Percentiles rank a stretch among this genome's conserved stretches.
Evolutionary conservation across 2,797 vertebrate species (phyloP).

Genomic region (Petrocephalus schoutedeni): DNA sequence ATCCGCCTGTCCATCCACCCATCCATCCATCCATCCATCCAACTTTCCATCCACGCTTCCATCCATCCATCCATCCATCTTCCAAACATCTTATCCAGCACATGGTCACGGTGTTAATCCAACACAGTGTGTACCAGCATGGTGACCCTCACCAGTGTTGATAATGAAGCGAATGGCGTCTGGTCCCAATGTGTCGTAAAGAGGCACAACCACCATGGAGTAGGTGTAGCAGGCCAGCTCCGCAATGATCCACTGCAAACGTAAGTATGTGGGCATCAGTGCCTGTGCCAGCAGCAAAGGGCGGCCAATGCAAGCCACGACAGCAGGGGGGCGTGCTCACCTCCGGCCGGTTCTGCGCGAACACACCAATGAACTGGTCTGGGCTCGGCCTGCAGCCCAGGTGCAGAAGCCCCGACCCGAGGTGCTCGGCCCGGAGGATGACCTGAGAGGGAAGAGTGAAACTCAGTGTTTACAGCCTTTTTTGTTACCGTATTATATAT

Average conservation of each 20-base stretch:
- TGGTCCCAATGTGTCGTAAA: conserved; percentile 90
- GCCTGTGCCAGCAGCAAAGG: not conserved
- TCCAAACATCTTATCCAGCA: not conserved
- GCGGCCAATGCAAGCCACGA: not conserved
- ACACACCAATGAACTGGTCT: conserved; percentile 88
- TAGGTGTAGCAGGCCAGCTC: conserved; percentile 97
- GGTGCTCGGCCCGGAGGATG: conserved; percentile 77
- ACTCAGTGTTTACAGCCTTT: not conserved
- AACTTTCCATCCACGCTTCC: too few species aligned
- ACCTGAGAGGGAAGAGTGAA: conserved; percentile 61
- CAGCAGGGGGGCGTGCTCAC: conserved; percentile 50
- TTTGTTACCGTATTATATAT: not conserved
- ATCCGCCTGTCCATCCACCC: too few species aligned
- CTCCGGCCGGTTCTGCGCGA: conserved; percentile 97
- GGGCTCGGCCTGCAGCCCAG: conserved; percentile 79
- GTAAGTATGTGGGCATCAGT: conserved; percentile 28
- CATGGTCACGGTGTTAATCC: not conserved
- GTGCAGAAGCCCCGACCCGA: conserved; percentile 88
- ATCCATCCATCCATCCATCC: not conserved
- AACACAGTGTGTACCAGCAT: not conserved
- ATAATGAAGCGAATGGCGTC: conserved; percentile 93
- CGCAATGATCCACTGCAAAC: conserved; percentile 88
- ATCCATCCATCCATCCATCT: not conserved
- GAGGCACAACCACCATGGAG: conserved; percentile 94
- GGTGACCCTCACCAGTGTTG: conserved; percentile 75